Conservation (phyloP, 2,797 vertebrate genomes). For the Onychomys leucogaster region DNA sequence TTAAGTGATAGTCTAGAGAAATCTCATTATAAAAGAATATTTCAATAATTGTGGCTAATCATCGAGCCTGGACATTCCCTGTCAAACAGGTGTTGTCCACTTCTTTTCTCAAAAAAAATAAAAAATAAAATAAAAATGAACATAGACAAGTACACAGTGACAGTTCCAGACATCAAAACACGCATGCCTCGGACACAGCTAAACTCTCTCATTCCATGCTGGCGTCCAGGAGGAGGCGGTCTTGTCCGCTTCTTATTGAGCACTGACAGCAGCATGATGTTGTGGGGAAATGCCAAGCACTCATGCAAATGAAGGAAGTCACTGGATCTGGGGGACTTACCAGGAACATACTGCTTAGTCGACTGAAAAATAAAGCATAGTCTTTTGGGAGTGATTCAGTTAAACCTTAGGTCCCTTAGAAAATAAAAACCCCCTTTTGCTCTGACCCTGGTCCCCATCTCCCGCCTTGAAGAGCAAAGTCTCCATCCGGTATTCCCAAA, state of each 20-base stretch:
- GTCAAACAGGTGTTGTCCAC: constrained; percentile 36
- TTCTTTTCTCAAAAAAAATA: not conserved
- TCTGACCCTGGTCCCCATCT: constrained; percentile 48
- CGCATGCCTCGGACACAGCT: constrained; percentile 72
- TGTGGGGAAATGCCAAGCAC: constrained; percentile 80
- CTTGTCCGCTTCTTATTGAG: constrained; percentile 66
- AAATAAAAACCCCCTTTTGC: constrained; percentile 64
- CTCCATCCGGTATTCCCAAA: constrained; percentile 9
- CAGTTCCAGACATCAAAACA: constrained; percentile 68
- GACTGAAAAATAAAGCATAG: constrained; percentile 85
- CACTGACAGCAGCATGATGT: constrained; percentile 65
- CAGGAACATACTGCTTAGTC: constrained; percentile 85
- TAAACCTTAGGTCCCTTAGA: constrained; percentile 62
- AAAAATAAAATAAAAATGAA: not conserved
- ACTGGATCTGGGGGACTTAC: constrained; percentile 76
- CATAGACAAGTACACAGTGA: constrained; percentile 63
- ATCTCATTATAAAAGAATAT: constrained; percentile 60
- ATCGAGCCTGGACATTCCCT: constrained; percentile 3
- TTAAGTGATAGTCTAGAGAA: constrained; percentile 37
- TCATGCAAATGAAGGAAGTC: constrained; percentile 78
- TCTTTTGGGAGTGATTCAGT: constrained; percentile 80
- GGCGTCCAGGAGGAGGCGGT: constrained; percentile 6
- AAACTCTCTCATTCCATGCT: constrained; percentile 76
- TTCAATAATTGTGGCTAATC: constrained; percentile 12
- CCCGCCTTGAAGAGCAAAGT: constrained; percentile 31